These are phyloP conservation scores for Gobiocypris rarus DNA, from an alignment of 2,113 vertebrate species.

Conservation along the genomic window DNA sequence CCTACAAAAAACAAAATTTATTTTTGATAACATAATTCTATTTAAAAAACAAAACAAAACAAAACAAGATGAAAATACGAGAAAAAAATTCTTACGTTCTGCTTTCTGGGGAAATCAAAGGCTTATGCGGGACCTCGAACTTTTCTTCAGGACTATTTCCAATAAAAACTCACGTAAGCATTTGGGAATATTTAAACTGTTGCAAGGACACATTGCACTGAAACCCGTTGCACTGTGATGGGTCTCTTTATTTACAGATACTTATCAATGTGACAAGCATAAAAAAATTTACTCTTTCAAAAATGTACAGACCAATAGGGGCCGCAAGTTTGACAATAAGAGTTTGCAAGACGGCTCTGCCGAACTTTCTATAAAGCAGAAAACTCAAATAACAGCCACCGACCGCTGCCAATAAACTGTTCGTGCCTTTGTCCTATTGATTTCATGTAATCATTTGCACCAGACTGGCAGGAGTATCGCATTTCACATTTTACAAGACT, in stretches of 20 bases:
- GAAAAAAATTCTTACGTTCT: no score
- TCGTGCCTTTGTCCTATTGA: background rate
- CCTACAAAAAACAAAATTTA: background rate
- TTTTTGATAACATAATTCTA: background rate
- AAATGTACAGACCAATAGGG: constrained; percentile 28
- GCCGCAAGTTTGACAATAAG: constrained; percentile 28
- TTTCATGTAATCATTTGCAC: background rate
- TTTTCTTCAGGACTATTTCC: constrained; percentile 60
- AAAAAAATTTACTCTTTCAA: background rate
- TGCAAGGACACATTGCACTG: background rate
- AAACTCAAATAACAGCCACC: background rate
- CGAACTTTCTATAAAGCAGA: background rate
- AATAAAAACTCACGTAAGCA: constrained; percentile 53
- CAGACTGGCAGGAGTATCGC: constrained; percentile 3
- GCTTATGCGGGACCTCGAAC: constrained; percentile 20
- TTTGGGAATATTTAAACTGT: constrained; percentile 29
- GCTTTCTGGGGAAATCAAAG: no score
- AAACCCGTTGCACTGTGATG: background rate
- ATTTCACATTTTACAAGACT: constrained; percentile 40
- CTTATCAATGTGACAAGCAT: background rate
- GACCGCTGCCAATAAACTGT: background rate
- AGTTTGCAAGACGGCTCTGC: background rate
- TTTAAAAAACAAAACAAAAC: no score
- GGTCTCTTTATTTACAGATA: background rate
- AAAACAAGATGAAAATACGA: background rate